These are phyloP conservation scores for Gallinago media DNA, from an alignment of 2,113 vertebrate genomes.

Conservation along the genomic window DNA sequence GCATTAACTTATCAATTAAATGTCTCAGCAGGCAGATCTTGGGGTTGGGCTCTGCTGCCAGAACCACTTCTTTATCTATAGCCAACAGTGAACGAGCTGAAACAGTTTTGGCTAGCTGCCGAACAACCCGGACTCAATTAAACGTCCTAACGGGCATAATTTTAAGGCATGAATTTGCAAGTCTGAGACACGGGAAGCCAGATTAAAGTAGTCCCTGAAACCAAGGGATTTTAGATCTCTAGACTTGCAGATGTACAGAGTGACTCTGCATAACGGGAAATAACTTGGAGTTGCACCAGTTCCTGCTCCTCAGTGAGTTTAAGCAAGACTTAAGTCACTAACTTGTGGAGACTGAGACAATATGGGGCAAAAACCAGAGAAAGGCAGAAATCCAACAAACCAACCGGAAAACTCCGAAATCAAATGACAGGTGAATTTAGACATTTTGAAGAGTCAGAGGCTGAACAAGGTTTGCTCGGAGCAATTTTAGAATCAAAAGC, in stretches of 20 bases:
- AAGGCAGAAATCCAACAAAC: not conserved
- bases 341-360: not conserved
- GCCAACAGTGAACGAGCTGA: not conserved
- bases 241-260: not conserved
- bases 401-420: not conserved
- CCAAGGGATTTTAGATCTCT: not conserved
- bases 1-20: conserved; percentile 57
- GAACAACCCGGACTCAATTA: not conserved
- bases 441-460: not conserved
- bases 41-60: not conserved
- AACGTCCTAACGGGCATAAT: not conserved
- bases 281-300: not conserved
- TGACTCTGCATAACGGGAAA: not conserved
- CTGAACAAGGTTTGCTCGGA: not conserved
- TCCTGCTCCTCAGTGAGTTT: not conserved
- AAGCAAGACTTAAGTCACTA: not conserved
- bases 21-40: not conserved
- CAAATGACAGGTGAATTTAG: not conserved
- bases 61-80: not conserved
- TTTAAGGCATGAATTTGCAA: not conserved
- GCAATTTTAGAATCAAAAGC: conserved; percentile 4
- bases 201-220: not conserved
- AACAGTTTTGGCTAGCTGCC: not conserved
- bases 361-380: not conserved
- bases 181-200: not conserved